These are phyloP conservation scores for Plutomurus gul DNA, from an alignment of 1,140 invertebrate species.

Conservation along the genomic window DNA sequence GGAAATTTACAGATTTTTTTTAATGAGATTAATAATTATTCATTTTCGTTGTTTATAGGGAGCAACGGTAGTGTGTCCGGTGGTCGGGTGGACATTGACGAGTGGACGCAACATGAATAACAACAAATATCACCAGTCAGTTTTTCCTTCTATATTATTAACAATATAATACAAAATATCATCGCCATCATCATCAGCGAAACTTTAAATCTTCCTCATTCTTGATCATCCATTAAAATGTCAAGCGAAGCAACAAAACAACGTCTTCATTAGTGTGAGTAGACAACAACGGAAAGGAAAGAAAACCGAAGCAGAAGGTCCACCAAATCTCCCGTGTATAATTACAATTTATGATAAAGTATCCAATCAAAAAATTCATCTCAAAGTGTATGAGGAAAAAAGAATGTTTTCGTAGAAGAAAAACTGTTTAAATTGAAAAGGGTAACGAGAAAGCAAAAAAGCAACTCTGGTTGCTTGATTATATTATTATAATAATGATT, in stretches of 20 bases:
- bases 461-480: neutral
- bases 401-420: conserved; percentile 18
- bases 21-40: neutral
- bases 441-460: neutral
- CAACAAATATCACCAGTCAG: neutral
- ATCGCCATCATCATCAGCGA: conserved; percentile 14
- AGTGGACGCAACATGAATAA: conserved; percentile 32
- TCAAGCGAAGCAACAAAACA: no score
- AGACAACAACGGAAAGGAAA: no score
- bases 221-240: no score
- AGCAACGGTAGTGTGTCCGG: conserved; percentile 30
- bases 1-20: neutral
- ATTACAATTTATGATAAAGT: neutral
- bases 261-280: conserved; percentile 2
- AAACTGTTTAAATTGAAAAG: conserved; percentile 18
- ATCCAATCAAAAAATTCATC: conserved; percentile 14
- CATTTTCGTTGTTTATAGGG: conserved; percentile 57
- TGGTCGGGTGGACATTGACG: neutral
- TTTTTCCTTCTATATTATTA: conserved; percentile 18
- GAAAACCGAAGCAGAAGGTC: neutral
- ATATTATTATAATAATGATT: neutral
- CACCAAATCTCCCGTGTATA: conserved; percentile 3
- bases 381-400: conserved; percentile 18
- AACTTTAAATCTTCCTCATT: neutral
- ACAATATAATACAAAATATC: conserved; percentile 6